Percentiles rank a stretch among this genome's conserved stretches.
Conservation (phyloP, 2,797 vertebrate species). For the Sylvia borin region DNA sequence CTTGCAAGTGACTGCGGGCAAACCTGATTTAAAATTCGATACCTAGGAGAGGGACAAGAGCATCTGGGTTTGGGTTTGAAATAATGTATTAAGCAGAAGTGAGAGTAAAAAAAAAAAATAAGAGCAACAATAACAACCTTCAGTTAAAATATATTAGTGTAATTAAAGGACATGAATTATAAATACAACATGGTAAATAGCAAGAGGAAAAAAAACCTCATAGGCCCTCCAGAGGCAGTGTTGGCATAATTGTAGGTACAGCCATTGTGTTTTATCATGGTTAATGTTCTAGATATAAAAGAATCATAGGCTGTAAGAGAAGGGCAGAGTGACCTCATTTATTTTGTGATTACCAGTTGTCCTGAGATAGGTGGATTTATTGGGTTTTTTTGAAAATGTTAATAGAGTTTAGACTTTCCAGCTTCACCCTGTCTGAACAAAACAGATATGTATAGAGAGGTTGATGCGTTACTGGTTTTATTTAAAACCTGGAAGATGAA, state of each 20-base stretch:
- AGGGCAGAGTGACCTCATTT: background rate
- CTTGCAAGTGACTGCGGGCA: background rate
- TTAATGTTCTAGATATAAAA: background rate
- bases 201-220: background rate
- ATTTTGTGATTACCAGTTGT: background rate
- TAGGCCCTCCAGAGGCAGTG: background rate
- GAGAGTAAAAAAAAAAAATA: background rate
- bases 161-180: constrained; percentile 17
- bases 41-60: background rate
- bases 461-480: background rate
- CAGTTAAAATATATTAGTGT: background rate
- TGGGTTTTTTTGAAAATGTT: background rate
- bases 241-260: background rate
- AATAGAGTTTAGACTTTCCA: background rate
- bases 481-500: background rate
- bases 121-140: background rate
- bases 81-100: background rate
- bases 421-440: background rate
- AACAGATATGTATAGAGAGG: background rate
- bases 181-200: background rate
- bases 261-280: background rate
- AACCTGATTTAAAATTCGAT: background rate
- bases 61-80: background rate
- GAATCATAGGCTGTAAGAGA: background rate
- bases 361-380: background rate